Evolutionary conservation across 1,140 invertebrate species (phyloP).

Genomic region (Anadara kagoshimensis): DNA sequence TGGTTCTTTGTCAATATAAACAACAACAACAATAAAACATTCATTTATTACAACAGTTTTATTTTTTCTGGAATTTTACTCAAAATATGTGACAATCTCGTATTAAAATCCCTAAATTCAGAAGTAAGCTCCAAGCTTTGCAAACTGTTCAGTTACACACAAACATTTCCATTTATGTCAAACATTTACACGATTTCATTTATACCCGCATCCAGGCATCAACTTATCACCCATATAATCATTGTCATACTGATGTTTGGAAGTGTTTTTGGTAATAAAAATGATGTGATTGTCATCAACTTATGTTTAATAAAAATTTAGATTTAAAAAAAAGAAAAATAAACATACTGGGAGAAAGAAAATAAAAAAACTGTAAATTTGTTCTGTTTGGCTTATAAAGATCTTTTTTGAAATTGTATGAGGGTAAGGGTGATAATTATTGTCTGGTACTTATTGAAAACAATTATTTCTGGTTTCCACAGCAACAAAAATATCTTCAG

Average conservation of each 20-base stretch:
- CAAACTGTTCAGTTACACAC: conserved; percentile 15
- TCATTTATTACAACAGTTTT: conserved; percentile 45
- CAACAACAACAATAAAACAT: conserved; percentile 13
- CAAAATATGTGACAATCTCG: conserved; percentile 50
- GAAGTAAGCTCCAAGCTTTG: conserved; percentile 38
- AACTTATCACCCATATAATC: conserved; percentile 12
- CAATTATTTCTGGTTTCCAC: no score
- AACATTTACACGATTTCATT: conserved; percentile 5
- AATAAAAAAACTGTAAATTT: no score
- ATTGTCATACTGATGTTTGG: conserved; percentile 26
- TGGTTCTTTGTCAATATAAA: neutral
- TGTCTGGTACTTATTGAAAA: no score
- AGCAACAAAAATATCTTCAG: no score
- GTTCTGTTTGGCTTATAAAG: no score
- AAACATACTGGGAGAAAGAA: no score
- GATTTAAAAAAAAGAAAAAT: conserved; percentile 4
- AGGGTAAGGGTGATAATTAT: no score
- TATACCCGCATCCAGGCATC: conserved; percentile 19
- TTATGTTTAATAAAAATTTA: conserved; percentile 17
- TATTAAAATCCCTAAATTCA: conserved; percentile 48
- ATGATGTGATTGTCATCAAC: conserved; percentile 13
- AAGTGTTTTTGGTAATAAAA: conserved; percentile 16
- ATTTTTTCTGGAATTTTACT: conserved; percentile 45
- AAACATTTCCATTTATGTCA: conserved; percentile 8
- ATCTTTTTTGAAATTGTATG: no score